Evolutionary conservation across 2,797 vertebrate species (phyloP).

Genomic region (Poeciliopsis turneri): DNA sequence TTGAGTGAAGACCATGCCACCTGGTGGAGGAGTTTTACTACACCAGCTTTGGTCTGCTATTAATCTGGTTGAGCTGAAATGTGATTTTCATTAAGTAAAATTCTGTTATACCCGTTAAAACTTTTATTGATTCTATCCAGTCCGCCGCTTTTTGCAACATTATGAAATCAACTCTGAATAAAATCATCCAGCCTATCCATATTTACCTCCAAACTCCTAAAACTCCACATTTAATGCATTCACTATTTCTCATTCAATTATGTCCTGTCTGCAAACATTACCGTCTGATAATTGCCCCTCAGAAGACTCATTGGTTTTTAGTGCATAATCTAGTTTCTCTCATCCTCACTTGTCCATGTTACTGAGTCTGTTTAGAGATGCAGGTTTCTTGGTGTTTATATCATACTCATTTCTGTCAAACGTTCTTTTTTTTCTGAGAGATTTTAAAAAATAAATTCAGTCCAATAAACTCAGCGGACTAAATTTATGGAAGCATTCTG

Average conservation of each 20-base stretch:
- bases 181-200: background rate
- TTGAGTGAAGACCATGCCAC: background rate
- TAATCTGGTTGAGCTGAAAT: background rate
- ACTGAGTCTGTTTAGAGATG: background rate
- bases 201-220: background rate
- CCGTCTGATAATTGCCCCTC: background rate
- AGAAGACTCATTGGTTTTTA: background rate
- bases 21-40: background rate
- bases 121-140: background rate
- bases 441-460: background rate
- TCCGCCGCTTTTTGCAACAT: background rate
- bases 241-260: background rate
- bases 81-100: background rate
- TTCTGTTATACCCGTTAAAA: background rate
- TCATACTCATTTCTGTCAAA: background rate
- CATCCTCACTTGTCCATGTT: background rate
- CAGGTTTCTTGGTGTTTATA: background rate
- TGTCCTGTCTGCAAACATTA: background rate
- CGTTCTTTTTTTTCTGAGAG: too few species aligned
- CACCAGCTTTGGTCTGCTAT: background rate
- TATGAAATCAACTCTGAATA: background rate
- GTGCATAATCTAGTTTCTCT: background rate
- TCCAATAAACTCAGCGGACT: background rate
- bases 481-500: background rate
- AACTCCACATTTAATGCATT: conserved; percentile 1